Evolutionary conservation across 2,797 vertebrate species (phyloP).

Genomic region (Acestrorhynchus altus): DNA sequence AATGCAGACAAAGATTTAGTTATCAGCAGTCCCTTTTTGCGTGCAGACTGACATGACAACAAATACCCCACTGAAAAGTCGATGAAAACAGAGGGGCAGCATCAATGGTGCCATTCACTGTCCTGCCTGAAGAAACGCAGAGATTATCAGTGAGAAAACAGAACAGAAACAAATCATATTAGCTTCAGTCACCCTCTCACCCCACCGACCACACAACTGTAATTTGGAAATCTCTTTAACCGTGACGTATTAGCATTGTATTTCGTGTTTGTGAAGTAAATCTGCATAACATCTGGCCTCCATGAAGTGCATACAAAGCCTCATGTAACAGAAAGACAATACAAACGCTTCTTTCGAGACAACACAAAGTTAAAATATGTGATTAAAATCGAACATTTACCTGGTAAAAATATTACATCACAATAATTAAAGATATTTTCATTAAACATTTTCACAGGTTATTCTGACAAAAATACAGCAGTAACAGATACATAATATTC

Average conservation of each 20-base stretch:
- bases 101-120: conserved; percentile 46
- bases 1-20: conserved; percentile 48
- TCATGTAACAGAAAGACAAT: neutral
- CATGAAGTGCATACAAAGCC: conserved; percentile 27
- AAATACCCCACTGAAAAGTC: conserved; percentile 14
- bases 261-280: conserved; percentile 62
- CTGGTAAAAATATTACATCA: too few relatives aligned
- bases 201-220: conserved; percentile 41
- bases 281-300: conserved; percentile 71
- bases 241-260: conserved; percentile 55
- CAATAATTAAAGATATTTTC: too few relatives aligned
- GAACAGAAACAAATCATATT: conserved; percentile 46
- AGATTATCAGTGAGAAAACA: conserved; percentile 33
- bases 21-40: conserved; percentile 20
- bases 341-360: neutral
- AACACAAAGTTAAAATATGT: neutral
- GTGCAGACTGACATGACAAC: conserved; percentile 37
- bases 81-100: conserved; percentile 13
- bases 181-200: conserved; percentile 19
- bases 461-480: too few relatives aligned
- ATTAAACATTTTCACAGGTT: too few relatives aligned
- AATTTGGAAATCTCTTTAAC: conserved; percentile 53
- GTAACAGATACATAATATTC: too few relatives aligned
- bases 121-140: conserved; percentile 28
- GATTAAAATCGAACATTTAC: too few relatives aligned